Evolutionary conservation across 2,888 invertebrate species (phyloP).

Genomic region (Mesochorus sp.): DNA sequence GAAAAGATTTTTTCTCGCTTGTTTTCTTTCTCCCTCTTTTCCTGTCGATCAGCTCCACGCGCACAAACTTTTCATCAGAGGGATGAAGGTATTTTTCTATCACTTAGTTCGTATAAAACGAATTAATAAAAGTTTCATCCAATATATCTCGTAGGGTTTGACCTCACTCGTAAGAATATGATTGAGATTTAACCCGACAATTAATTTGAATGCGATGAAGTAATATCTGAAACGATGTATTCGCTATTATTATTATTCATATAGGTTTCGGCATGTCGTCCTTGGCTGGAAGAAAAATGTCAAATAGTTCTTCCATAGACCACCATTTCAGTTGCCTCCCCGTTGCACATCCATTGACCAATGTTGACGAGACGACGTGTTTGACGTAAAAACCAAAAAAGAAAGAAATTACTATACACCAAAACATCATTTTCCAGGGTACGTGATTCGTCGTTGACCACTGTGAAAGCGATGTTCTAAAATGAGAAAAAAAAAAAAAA

Average conservation of each 20-base stretch:
- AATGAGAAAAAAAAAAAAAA: neutral
- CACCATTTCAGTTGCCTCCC: constrained; percentile 70
- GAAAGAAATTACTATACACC: constrained; percentile 72
- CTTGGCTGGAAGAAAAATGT: constrained; percentile 64
- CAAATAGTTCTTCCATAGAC: constrained; percentile 73
- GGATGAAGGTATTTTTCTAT: too few species aligned
- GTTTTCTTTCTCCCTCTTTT: too few species aligned
- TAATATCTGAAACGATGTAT: too few species aligned
- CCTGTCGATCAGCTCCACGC: too few species aligned
- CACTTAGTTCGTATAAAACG: too few species aligned
- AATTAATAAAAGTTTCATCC: too few species aligned
- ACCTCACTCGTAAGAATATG: too few species aligned
- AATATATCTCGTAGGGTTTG: neutral
- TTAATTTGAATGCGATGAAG: too few species aligned
- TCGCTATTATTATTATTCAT: constrained; percentile 50
- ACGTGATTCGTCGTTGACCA: constrained; percentile 54
- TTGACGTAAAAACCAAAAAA: constrained; percentile 74
- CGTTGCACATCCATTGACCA: constrained; percentile 62
- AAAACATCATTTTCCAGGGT: constrained; percentile 70
- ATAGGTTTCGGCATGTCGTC: constrained; percentile 67
- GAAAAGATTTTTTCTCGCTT: neutral
- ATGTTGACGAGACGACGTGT: constrained; percentile 68
- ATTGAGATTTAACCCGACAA: too few species aligned
- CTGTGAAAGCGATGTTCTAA: constrained; percentile 40
- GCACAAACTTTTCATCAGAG: too few species aligned